A percentile compares a stretch with the other conserved stretches of the same genome.
Evolutionary conservation across 2,888 invertebrate genomes (phyloP).

Genomic region (Cremastobaeus sp.): DNA sequence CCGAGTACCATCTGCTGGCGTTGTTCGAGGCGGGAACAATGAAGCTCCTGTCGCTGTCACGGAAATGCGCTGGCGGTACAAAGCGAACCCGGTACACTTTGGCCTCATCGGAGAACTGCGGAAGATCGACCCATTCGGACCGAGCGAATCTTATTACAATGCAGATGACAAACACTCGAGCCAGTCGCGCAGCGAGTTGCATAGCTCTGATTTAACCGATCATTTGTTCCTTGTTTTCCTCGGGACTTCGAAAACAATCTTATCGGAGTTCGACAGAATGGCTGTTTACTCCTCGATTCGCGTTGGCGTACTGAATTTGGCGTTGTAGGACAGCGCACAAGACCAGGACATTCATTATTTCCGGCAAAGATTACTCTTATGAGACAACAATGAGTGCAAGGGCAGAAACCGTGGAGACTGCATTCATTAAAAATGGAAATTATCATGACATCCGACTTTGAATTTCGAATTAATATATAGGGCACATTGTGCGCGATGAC

Average conservation of each 20-base stretch:
- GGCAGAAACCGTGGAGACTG: constrained; percentile 47
- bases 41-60: constrained; percentile 16
- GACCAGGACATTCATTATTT: constrained; percentile 71
- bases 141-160: constrained; percentile 30
- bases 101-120: constrained; percentile 72
- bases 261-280: neutral
- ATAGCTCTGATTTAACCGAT: constrained; percentile 9
- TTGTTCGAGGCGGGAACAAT: neutral
- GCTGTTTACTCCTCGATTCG: constrained; percentile 2
- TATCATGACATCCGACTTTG: constrained; percentile 20
- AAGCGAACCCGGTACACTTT: constrained; percentile 67
- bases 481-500: no score
- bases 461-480: no score
- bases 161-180: constrained; percentile 33
- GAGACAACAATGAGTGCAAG: constrained; percentile 50
- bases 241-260: no score
- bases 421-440: constrained; percentile 43
- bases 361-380: constrained; percentile 67
- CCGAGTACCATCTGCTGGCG: constrained; percentile 8
- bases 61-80: constrained; percentile 9
- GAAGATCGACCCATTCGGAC: constrained; percentile 75
- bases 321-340: constrained; percentile 61
- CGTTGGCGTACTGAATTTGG: constrained; percentile 49
- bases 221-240: no score
- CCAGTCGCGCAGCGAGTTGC: constrained; percentile 5